These are phyloP conservation scores for Caenorhabditis uteleia DNA, from an alignment of 2,888 invertebrate species.

Conservation along the genomic window DNA sequence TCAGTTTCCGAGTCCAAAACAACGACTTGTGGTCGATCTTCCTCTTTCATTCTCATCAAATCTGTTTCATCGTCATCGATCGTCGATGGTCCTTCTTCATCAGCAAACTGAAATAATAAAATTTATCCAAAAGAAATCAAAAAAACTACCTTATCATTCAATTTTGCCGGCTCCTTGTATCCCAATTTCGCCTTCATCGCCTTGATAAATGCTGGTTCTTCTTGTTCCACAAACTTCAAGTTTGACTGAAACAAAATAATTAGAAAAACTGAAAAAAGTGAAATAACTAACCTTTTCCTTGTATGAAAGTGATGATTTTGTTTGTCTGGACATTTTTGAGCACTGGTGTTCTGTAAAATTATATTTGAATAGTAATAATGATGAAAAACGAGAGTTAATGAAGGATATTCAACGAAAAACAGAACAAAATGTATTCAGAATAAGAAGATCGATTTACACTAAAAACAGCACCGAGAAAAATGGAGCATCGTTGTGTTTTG, in stretches of 20 bases:
- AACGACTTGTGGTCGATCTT: slow-evolving; percentile 63
- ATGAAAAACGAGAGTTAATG: no score
- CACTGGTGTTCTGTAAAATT: no score
- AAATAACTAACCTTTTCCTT: slow-evolving; percentile 39
- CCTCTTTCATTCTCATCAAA: slow-evolving; percentile 52
- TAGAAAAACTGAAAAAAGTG: no score
- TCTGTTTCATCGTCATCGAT: slow-evolving; percentile 52
- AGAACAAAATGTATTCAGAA: no score
- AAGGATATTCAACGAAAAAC: no score
- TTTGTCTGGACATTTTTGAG: slow-evolving; percentile 26
- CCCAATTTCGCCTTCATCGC: slow-evolving; percentile 63
- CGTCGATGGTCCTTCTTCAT: slow-evolving; percentile 30
- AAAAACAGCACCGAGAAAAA: no score
- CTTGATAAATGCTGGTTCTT: slow-evolving; percentile 63
- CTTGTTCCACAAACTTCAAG: slow-evolving; percentile 56
- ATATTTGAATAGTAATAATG: no score
- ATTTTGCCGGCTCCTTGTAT: slow-evolving; percentile 58
- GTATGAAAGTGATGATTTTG: slow-evolving; percentile 32
- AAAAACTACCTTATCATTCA: slow-evolving; percentile 61
- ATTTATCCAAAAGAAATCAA: slow-evolving; percentile 4
- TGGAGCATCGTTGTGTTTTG: no score
- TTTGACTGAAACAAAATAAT: slow-evolving; percentile 15
- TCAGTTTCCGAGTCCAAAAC: slow-evolving; percentile 59
- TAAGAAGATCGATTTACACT: no score
- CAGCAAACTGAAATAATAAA: slow-evolving; percentile 34